phyloP scores from a whole-genome alignment of 2,888 invertebrate genomes.

The Deilephila porcellus region DNA sequence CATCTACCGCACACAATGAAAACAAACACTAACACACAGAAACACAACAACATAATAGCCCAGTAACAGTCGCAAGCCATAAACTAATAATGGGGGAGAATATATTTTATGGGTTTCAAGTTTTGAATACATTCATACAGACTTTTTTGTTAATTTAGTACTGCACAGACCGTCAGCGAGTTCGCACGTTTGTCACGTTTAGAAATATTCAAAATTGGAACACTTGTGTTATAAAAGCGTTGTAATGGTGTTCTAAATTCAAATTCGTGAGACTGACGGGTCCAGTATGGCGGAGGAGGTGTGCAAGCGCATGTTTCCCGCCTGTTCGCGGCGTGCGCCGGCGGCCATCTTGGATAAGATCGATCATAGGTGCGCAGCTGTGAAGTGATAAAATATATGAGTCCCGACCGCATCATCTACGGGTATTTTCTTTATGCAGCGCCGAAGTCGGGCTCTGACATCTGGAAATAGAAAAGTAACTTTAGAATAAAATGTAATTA shows the following conservation, averaged over 20 bases:
- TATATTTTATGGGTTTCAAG: conserved; percentile 82
- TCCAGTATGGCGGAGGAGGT: conserved; percentile 67
- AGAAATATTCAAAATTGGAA: conserved; percentile 38
- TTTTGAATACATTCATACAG: conserved; percentile 76
- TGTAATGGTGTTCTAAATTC: conserved; percentile 58
- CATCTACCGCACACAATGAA: conserved; percentile 78
- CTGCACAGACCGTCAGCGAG: conserved; percentile 68
- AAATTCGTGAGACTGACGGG: conserved; percentile 68
- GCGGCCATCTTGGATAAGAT: conserved; percentile 83
- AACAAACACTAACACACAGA: conserved; percentile 79
- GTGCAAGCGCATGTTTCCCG: conserved; percentile 76
- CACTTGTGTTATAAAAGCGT: conserved; percentile 31
- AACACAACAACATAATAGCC: conserved; percentile 80
- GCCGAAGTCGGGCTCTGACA: conserved; percentile 26
- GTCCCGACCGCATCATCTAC: conserved; percentile 57
- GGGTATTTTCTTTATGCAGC: conserved; percentile 57
- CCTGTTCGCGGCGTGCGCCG: conserved; percentile 68
- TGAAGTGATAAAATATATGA: conserved; percentile 76
- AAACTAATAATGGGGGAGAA: conserved; percentile 85
- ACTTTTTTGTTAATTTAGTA: conserved; percentile 78
- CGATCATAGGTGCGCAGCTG: conserved; percentile 83
- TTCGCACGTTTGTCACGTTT: conserved; percentile 64
- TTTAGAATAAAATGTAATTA: conserved; percentile 1
- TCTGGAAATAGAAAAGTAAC: conserved; percentile 32
- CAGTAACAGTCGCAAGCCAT: conserved; percentile 79